Percentiles rank a stretch among this genome's conserved stretches.
Conservation (phyloP, 2,797 vertebrate species). For the Falco naumanni region DNA sequence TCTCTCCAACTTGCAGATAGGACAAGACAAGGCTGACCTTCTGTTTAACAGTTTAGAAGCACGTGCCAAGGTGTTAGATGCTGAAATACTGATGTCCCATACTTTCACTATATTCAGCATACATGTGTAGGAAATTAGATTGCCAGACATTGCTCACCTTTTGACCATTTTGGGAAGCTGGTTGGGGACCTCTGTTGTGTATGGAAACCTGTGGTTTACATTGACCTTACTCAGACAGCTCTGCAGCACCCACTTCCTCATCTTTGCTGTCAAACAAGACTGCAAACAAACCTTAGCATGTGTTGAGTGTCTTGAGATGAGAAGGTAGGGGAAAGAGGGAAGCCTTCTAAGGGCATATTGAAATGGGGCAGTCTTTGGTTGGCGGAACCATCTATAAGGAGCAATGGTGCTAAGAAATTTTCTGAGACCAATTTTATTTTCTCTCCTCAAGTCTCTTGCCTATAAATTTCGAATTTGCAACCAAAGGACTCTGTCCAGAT, state of each 20-base stretch:
- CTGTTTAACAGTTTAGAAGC: neutral
- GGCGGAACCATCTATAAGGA: neutral
- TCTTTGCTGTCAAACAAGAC: neutral
- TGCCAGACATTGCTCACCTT: neutral
- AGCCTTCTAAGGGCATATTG: neutral
- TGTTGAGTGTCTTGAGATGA: neutral
- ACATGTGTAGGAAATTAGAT: neutral
- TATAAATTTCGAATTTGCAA: neutral
- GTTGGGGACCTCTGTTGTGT: neutral
- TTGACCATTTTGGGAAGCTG: neutral
- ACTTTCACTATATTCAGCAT: neutral
- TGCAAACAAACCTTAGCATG: neutral
- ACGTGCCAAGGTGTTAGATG: neutral
- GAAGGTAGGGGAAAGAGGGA: neutral
- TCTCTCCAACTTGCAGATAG: fast-evolving
- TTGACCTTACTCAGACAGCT: neutral
- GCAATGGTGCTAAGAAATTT: neutral
- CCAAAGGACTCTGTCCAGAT: neutral
- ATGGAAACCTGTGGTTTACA: neutral
- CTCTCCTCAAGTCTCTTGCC: neutral
- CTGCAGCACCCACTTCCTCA: neutral
- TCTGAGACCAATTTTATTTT: neutral
- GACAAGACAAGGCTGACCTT: neutral
- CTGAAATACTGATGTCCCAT: neutral
- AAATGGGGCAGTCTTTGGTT: neutral